These are phyloP conservation scores for Acomys russatus DNA, from an alignment of 2,797 vertebrate species.

Conservation along the genomic window DNA sequence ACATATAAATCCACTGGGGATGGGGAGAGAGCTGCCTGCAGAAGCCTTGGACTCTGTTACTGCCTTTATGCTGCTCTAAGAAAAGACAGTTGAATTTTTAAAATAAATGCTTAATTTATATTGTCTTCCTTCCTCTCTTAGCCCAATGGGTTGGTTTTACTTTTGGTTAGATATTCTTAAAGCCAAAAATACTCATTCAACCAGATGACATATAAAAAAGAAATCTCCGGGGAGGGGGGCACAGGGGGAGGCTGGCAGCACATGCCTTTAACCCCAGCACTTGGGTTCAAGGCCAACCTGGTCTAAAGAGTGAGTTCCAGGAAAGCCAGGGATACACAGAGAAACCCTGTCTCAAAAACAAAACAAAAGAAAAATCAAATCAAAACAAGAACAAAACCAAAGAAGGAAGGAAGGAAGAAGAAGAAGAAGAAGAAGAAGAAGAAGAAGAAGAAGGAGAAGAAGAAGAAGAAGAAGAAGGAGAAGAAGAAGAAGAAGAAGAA, in stretches of 20 bases:
- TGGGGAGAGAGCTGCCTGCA: neutral
- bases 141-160: conserved; percentile 25
- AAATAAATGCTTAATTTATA: neutral
- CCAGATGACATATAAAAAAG: neutral
- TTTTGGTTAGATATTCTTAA: conserved; percentile 3
- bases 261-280: neutral
- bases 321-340: neutral
- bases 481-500: too few relatives aligned
- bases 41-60: neutral
- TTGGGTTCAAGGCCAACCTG: neutral
- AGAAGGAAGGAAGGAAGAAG: too few relatives aligned
- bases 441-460: too few relatives aligned
- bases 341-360: neutral
- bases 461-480: too few relatives aligned
- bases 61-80: neutral
- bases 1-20: neutral
- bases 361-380: neutral
- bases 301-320: neutral
- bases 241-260: neutral
- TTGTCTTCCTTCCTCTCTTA: neutral
- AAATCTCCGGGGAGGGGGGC: neutral
- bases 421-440: neutral
- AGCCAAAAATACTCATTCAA: conserved; percentile 43
- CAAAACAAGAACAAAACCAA: too few relatives aligned
- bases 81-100: neutral